Conservation (phyloP, 35 echinoderm and acorn worm species). For the Antedon bifida region DNA sequence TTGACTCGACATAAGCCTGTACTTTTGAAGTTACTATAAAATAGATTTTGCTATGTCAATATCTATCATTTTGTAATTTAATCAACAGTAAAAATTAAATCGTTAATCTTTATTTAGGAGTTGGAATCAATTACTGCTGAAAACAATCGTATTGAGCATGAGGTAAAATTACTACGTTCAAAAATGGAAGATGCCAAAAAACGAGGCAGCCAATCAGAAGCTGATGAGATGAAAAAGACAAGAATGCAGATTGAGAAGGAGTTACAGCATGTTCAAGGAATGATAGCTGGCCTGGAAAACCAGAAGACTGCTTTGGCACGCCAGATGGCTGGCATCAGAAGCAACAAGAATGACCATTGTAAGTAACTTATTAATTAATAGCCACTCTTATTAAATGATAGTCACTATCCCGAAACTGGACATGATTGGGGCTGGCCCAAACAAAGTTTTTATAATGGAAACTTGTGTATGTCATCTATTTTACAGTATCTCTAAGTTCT, state of each 20-base stretch:
- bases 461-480: no score
- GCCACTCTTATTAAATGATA: background rate
- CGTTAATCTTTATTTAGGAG: constrained; percentile 30
- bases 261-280: constrained; percentile 37
- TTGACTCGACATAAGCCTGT: no score
- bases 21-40: no score
- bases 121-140: constrained; percentile 64
- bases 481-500: no score
- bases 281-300: constrained; percentile 35
- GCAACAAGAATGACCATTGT: background rate
- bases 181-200: constrained; percentile 24
- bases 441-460: background rate
- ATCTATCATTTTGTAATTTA: no score
- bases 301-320: constrained; percentile 21
- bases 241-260: constrained; percentile 58
- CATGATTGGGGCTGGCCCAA: background rate
- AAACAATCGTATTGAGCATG: constrained; percentile 69
- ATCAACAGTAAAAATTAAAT: no score
- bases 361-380: background rate
- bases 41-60: no score
- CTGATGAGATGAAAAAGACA: constrained; percentile 24
- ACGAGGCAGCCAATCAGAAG: constrained; percentile 5
- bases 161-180: constrained; percentile 54
- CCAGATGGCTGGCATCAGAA: constrained; percentile 45
- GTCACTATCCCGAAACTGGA: background rate